Base-by-base conservation (phyloP, 2,888 invertebrate genomes). In the Clunio marinus region DNA sequence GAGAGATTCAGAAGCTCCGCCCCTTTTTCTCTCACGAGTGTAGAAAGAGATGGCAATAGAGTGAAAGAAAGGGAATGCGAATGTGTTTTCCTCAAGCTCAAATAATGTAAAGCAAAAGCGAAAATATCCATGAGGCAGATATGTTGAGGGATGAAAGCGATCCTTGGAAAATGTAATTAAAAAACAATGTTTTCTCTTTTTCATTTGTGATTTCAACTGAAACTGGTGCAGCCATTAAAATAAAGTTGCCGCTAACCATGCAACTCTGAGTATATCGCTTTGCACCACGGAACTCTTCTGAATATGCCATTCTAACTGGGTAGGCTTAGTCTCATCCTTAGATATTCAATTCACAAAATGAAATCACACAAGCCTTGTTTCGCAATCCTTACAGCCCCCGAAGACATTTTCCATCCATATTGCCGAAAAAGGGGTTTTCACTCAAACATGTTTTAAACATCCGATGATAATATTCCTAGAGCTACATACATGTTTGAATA, bases 361-460 rank as follows among this genome's bases (percentile, higher is more conserved):
- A 41, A 41, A 41, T 41, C 41, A 41, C 41, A 41, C 15, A 15
- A 41, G 41, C 15, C 41, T 15, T 41, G 3, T 41, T 15, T n/a
- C 13, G n/a, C n/a, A 4, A 22, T 51, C 22, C 51, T 7, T 51
- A 20, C 22, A 51, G 17, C 17, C 13, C 51, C 51, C 51, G 22
- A 22, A 22, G 51, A 15, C n/a, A 41, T 41, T 41, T 5, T 41
- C 15, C 41, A n/a, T 10, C 51, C 51, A 51, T 51, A 51, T 51
- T 51, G 51, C 51, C n/a, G 41, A 41, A 51, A 51, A 51, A 51
- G 20, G 51, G 51, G 51, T 20, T 51, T 51, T 51, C 22, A 17
- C 17, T 51, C 51, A n/a, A 51, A 51, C 51, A 51, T 51, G 41
- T 41, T 41, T 41, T 41, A 10, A 8, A 7, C n/a, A n/a, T 4